Conservation (phyloP, 2,113 vertebrate genomes). For the Eclectus roratus region DNA sequence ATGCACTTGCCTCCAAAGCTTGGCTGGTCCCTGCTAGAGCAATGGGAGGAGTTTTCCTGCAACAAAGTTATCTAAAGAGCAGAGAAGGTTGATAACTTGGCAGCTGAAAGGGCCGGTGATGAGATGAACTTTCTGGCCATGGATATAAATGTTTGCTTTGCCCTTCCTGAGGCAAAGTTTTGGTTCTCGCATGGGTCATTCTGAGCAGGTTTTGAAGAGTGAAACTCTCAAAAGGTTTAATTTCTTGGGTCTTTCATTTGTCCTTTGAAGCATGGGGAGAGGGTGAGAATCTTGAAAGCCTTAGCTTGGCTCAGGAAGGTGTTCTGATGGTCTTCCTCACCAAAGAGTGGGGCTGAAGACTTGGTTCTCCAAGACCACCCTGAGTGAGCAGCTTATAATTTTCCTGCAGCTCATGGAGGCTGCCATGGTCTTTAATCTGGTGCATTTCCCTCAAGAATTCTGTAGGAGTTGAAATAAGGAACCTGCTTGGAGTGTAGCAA, state of each 20-base stretch:
- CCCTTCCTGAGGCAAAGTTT: not conserved
- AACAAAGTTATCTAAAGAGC: not conserved
- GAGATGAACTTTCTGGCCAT: not conserved
- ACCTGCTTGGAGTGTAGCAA: rapidly evolving
- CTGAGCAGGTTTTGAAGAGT: not conserved
- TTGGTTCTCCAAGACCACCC: not conserved
- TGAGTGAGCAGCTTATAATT: not conserved
- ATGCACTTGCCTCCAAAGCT: not conserved
- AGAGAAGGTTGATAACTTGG: not conserved
- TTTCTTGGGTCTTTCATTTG: not conserved
- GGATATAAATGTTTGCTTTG: not conserved
- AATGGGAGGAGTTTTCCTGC: rapidly evolving
- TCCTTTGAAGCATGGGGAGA: not conserved
- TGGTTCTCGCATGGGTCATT: not conserved
- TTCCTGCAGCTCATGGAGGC: not conserved
- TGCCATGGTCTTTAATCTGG: not conserved
- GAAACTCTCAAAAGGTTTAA: not conserved
- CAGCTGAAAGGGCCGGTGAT: not conserved
- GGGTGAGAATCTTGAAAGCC: not conserved
- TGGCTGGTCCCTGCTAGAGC: not conserved
- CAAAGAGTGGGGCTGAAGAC: not conserved
- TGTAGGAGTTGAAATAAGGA: not conserved
- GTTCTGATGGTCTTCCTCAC: not conserved
- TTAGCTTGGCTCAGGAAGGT: not conserved
- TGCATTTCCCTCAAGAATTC: not conserved